Conservation (phyloP, 2,113 vertebrate genomes). For the Forbesichthys agassizii region DNA sequence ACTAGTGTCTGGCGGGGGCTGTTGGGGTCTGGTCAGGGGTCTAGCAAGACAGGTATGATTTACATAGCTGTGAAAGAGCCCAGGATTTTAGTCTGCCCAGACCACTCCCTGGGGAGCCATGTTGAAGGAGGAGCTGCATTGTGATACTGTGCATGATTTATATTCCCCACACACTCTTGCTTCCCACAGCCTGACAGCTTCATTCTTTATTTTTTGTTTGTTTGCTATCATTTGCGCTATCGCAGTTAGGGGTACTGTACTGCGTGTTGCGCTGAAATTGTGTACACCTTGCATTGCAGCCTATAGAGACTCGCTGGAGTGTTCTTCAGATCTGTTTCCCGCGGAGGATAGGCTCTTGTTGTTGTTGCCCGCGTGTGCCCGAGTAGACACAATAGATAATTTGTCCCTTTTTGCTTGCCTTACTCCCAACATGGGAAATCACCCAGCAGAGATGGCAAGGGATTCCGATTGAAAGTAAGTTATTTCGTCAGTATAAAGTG, state of each 20-base stretch:
- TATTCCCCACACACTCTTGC: constrained; percentile 43
- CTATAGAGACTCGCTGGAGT: constrained; percentile 46
- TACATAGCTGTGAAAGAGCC: constrained; percentile 71
- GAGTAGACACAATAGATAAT: constrained; percentile 64
- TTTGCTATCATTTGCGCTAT: constrained; percentile 69
- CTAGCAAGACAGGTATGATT: constrained; percentile 69
- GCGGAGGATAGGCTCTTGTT: constrained; percentile 59
- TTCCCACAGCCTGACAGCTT: constrained; percentile 61
- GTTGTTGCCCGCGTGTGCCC: constrained; percentile 53
- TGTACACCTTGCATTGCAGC: constrained; percentile 50
- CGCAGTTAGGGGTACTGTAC: constrained; percentile 32
- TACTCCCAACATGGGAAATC: constrained; percentile 64
- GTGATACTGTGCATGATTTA: constrained; percentile 74
- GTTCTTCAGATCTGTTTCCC: constrained; percentile 53
- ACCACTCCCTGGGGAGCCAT: constrained; percentile 52
- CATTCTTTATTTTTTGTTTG: constrained; percentile 70
- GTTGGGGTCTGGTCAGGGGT: constrained; percentile 49
- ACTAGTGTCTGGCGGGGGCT: constrained; percentile 59
- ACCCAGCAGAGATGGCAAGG: constrained; percentile 62
- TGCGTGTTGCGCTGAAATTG: constrained; percentile 31
- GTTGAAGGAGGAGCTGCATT: constrained; percentile 66
- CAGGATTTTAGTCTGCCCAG: constrained; percentile 67
- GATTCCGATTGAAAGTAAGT: constrained; percentile 67
- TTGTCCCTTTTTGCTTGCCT: constrained; percentile 57
- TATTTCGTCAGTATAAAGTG: constrained; percentile 70